Evolutionary conservation across 2,888 invertebrate genomes (phyloP).

Genomic region (Caenorhabditis becei): DNA sequence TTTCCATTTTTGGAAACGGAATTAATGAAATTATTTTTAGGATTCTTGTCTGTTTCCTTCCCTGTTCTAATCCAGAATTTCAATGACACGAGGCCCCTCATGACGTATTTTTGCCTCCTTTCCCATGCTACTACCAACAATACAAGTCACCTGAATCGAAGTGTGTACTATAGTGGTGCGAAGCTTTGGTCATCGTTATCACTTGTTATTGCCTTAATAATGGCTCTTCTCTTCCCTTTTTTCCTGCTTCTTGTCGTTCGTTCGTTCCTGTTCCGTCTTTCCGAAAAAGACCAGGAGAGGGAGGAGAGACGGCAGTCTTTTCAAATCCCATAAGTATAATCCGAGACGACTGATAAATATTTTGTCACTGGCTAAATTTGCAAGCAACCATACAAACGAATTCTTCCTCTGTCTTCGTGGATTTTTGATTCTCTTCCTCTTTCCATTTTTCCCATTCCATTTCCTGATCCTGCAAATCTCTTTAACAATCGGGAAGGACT

Average conservation of each 20-base stretch:
- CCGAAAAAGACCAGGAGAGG: not conserved
- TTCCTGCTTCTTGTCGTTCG: constrained; percentile 6
- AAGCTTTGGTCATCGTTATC: constrained; percentile 34
- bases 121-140: not conserved
- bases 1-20: not conserved
- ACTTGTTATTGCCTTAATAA: constrained; percentile 47
- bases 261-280: constrained; percentile 12
- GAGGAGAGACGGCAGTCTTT: not conserved
- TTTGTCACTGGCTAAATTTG: constrained; percentile 30
- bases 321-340: constrained; percentile 37
- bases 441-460: not conserved
- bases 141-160: constrained; percentile 26
- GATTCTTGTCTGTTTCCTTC: not conserved
- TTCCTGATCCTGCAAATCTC: not conserved
- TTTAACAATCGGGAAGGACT: not conserved
- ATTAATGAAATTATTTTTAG: constrained; percentile 13
- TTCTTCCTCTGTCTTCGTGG: constrained; percentile 2
- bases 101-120: not conserved
- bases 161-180: constrained; percentile 38
- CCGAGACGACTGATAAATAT: constrained; percentile 52
- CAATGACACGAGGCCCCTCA: not conserved
- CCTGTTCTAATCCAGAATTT: constrained; percentile 1
- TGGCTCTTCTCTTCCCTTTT: constrained; percentile 16
- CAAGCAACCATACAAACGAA: constrained; percentile 40
- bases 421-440: not conserved